phyloP scores from a whole-genome alignment of 2,888 invertebrate species.

The Neocrepidodera transversa region DNA sequence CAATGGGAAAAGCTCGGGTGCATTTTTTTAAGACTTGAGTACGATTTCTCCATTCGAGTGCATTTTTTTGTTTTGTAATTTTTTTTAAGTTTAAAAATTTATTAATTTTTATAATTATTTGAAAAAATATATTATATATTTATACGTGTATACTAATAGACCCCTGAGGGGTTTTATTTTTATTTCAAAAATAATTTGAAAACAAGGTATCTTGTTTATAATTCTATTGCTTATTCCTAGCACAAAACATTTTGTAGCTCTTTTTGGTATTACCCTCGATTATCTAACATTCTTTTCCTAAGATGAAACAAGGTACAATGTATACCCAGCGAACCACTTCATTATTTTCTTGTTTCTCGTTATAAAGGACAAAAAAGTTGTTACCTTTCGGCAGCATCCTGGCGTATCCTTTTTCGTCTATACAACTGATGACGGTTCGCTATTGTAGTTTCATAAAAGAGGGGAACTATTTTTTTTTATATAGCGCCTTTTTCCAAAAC shows the following conservation, averaged over 20 bases:
- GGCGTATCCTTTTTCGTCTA: slow-evolving; percentile 24
- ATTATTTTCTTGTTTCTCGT: slow-evolving; percentile 27
- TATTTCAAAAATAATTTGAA: too few relatives aligned
- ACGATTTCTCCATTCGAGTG: too few relatives aligned
- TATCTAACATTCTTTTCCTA: slow-evolving; percentile 14
- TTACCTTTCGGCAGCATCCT: slow-evolving; percentile 26
- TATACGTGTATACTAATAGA: too few relatives aligned
- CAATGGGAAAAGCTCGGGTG: too few relatives aligned
- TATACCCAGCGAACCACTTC: slow-evolving; percentile 22
- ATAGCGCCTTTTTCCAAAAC: slow-evolving; percentile 4
- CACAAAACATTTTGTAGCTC: not conserved
- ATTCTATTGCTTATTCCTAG: too few relatives aligned
- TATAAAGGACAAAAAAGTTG: slow-evolving; percentile 22
- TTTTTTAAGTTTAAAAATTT: too few relatives aligned
- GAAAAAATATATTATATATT: too few relatives aligned
- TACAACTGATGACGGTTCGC: slow-evolving; percentile 19
- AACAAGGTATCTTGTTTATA: too few relatives aligned
- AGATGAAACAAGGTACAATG: slow-evolving; percentile 4
- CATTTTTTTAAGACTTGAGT: too few relatives aligned
- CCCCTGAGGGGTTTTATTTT: too few relatives aligned
- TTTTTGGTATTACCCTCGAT: not conserved
- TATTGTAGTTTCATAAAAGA: slow-evolving; percentile 26
- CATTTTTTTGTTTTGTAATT: too few relatives aligned
- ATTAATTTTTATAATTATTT: too few relatives aligned
- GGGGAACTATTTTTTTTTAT: slow-evolving; percentile 22